Evolutionary conservation across 2,888 invertebrate species (phyloP).

Genomic region (Pimpla rufipes): DNA sequence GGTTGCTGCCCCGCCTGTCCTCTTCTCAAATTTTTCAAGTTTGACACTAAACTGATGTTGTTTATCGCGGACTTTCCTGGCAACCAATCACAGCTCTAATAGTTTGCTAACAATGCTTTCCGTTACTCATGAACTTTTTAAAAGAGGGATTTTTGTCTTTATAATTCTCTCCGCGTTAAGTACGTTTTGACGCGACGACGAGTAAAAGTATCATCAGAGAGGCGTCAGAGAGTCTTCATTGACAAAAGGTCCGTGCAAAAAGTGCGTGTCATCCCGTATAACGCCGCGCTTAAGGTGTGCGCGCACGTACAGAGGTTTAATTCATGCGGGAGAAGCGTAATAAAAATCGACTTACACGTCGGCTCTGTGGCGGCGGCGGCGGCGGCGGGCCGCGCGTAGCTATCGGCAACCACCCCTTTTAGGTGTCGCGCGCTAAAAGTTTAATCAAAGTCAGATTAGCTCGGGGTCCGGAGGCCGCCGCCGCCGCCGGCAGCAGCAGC

Average conservation of each 20-base stretch:
- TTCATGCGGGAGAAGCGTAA: conserved; percentile 79
- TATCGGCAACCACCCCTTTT: conserved; percentile 77
- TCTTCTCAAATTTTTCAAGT: no score
- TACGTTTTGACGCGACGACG: no score
- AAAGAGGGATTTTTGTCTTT: no score
- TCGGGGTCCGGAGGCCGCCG: conserved; percentile 67
- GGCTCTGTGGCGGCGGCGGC: conserved; percentile 70
- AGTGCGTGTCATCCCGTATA: conserved; percentile 1
- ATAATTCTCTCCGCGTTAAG: no score
- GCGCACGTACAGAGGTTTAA: conserved; percentile 53
- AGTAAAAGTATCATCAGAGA: neutral
- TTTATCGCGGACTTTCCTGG: no score
- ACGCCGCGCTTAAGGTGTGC: neutral
- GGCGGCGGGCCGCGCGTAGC: conserved; percentile 40
- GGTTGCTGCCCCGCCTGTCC: no score
- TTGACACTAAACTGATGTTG: no score
- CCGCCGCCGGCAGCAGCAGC: neutral
- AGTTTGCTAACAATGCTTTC: no score
- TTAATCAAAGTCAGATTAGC: conserved; percentile 85
- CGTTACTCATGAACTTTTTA: no score
- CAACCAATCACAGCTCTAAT: no score
- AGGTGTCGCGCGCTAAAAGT: conserved; percentile 84
- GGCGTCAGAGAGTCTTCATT: neutral
- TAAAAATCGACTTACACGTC: conserved; percentile 84
- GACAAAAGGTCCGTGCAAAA: neutral